Conservation (phyloP, 2,113 vertebrate species). For the Actenoides lindsayi region DNA sequence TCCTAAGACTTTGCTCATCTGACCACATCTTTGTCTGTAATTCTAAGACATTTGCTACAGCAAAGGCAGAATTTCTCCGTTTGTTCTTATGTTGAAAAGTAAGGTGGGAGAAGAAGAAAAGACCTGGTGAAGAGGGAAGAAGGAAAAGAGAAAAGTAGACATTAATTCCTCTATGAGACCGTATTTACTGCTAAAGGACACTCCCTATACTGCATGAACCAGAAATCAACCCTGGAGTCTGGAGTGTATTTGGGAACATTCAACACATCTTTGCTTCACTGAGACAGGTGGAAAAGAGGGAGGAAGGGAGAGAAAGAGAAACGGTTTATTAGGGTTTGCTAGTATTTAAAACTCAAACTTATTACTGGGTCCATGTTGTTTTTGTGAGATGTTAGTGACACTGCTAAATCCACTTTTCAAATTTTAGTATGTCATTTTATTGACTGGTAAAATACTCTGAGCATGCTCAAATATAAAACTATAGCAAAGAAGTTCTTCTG, state of each 20-base stretch:
- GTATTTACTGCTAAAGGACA: neutral
- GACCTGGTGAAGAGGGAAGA: neutral
- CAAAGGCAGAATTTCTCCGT: neutral
- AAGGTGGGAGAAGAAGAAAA: neutral
- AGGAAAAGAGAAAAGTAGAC: neutral
- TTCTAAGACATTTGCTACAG: neutral
- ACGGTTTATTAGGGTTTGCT: neutral
- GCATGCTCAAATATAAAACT: neutral
- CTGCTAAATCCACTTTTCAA: neutral
- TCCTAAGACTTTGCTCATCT: neutral
- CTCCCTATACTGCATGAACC: neutral
- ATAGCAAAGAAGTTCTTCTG: neutral
- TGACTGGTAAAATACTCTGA: neutral
- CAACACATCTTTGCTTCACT: neutral
- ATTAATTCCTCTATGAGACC: neutral
- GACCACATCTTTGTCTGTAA: neutral
- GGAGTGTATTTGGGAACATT: neutral
- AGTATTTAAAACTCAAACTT: neutral
- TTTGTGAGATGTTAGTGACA: neutral
- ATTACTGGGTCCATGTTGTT: neutral
- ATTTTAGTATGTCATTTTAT: neutral
- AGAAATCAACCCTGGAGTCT: neutral
- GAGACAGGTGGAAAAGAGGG: neutral
- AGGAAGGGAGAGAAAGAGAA: neutral
- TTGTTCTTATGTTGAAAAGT: neutral